Percentiles rank a stretch among this genome's conserved stretches.
Evolutionary conservation across 2,113 vertebrate species (phyloP).

Genomic region (Hucho hucho): DNA sequence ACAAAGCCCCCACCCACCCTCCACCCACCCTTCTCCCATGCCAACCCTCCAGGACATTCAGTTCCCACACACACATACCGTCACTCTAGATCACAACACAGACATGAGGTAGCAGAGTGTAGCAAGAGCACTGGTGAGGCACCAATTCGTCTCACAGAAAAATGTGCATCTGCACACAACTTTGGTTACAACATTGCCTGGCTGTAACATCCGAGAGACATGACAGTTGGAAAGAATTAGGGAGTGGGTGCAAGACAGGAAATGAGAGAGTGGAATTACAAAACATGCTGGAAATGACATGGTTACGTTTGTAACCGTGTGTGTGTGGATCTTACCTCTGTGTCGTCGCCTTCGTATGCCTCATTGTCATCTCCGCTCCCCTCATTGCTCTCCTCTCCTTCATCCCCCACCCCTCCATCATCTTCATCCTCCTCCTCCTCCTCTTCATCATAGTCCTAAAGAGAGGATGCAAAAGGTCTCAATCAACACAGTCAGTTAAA

Average conservation of each 20-base stretch:
- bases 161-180: background rate
- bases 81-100: background rate
- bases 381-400: conserved; percentile 93
- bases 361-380: conserved; percentile 90
- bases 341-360: conserved; percentile 88
- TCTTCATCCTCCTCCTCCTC: conserved; percentile 88
- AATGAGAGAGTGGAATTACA: conserved; percentile 16
- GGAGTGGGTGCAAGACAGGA: background rate
- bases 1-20: background rate
- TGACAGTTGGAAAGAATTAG: conserved; percentile 45
- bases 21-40: background rate
- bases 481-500: too few relatives aligned
- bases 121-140: conserved; percentile 29
- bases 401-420: conserved; percentile 88
- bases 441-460: conserved; percentile 78
- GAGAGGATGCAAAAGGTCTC: background rate
- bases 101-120: background rate
- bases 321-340: conserved; percentile 75
- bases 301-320: background rate
- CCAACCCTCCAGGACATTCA: background rate
- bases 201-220: background rate
- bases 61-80: background rate
- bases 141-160: conserved; percentile 43
- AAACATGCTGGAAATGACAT: background rate
- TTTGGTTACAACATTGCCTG: background rate